Base-by-base conservation (phyloP, 2,888 invertebrate species). In the Nymphalis polychloros region DNA sequence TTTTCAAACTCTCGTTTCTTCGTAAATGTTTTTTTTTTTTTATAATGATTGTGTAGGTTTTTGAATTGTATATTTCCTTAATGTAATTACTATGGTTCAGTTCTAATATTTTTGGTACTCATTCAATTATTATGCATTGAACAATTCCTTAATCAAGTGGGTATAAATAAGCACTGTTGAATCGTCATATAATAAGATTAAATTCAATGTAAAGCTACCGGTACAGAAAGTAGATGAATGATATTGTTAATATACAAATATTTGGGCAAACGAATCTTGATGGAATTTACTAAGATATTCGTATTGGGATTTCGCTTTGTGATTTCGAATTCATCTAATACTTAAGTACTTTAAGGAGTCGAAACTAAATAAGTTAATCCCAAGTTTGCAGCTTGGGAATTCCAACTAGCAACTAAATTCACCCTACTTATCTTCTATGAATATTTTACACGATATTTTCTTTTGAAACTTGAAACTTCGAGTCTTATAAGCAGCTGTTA, bases 401-500 rank as follows among this genome's bases (percentile, higher is more conserved):
- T 60, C 59, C 23, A 59, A 60, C 46, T 20, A 48, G 31, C 59
- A 67, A 67, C 60, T 63, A 60, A 73, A 69, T 69, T 63, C 13
- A 47, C 47, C 59, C 57, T 50, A 72, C 67, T 61, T 73, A 68
- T 69, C 70, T 67, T 46, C 68, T 59, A 62, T 71, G 69, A 68
- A 72, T 69, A 69, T 72, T 72, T 65, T 59, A 76, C 73, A 74
- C 74, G 74, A 75, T 73, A 76, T 77, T 76, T 76, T 76, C 70
- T 72, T 78, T 73, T 78, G 72, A 73, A 76, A 75, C 74, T 73
- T 68, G 70, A 69, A 69, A 67, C 72, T 78, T 59, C 71, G 72
- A 76, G 74, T 75, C 65, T 78, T 72, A 74, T 76, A 75, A 73
- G 76, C 75, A 68, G 69, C 80, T 82, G 82, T 75, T 78, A 82